Conservation (phyloP, 2,797 vertebrate species). For the Xenentodon cancila region DNA sequence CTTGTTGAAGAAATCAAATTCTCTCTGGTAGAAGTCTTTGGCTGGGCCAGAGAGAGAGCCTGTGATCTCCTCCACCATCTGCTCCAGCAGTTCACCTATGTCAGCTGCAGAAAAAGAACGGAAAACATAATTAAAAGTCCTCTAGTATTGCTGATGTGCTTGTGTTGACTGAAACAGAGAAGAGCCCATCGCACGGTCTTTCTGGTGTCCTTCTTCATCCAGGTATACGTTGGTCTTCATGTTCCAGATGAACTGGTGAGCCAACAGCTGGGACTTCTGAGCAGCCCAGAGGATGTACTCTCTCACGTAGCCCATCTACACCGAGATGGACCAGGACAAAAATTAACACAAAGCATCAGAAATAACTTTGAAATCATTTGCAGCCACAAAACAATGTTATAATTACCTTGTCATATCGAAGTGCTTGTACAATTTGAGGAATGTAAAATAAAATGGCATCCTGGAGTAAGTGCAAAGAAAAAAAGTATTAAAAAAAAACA, state of each 20-base stretch:
- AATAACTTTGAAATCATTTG: background rate
- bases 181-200: constrained; percentile 87
- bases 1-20: constrained; percentile 98
- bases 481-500: background rate
- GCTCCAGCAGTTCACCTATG: constrained; percentile 95
- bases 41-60: constrained; percentile 93
- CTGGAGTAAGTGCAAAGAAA: constrained; percentile 68
- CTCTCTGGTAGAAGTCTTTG: constrained; percentile 97
- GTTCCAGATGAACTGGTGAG: constrained; percentile 99
- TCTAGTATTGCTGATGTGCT: no score
- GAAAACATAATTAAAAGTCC: background rate
- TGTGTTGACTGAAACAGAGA: background rate
- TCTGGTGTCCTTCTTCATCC: constrained; percentile 93
- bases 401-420: constrained; percentile 94
- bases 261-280: constrained; percentile 94
- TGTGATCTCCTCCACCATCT: constrained; percentile 95
- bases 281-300: constrained; percentile 98
- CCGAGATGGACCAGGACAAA: no score
- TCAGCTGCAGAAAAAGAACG: constrained; percentile 81
- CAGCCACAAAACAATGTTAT: background rate
- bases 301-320: constrained; percentile 96
- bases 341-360: background rate
- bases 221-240: constrained; percentile 97
- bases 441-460: constrained; percentile 99
- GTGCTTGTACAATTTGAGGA: constrained; percentile 97